Percentiles rank a stretch among this genome's conserved stretches.
phyloP scores from a whole-genome alignment of 2,113 vertebrate species.

The Hippocampus guttulatus region DNA sequence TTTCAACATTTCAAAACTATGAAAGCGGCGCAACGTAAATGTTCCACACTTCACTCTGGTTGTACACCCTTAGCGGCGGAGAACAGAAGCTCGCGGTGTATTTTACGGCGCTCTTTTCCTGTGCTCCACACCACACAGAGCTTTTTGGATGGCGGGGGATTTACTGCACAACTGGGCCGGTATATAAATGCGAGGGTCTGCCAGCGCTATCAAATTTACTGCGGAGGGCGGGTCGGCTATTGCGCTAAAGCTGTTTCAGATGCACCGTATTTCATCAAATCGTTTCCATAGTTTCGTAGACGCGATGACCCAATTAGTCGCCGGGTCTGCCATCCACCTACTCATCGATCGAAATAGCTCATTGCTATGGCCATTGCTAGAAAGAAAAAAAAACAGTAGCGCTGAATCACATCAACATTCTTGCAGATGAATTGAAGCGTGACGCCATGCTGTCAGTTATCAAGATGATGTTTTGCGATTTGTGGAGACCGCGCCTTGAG shows the following conservation, averaged over 20 bases:
- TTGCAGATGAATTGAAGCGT: too few relatives aligned
- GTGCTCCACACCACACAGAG: not conserved
- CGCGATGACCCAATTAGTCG: too few relatives aligned
- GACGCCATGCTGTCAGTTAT: too few relatives aligned
- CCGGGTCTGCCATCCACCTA: too few relatives aligned
- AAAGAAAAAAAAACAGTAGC: too few relatives aligned
- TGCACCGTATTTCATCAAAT: conserved; percentile 29
- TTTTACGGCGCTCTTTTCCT: not conserved
- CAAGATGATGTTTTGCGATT: too few relatives aligned
- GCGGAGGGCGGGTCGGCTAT: conserved; percentile 48
- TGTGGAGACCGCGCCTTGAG: too few relatives aligned
- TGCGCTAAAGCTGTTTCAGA: conserved; percentile 8
- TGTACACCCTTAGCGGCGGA: not conserved
- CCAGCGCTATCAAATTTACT: conserved; percentile 9
- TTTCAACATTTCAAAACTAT: not conserved
- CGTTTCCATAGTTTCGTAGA: conserved; percentile 5
- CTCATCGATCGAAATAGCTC: too few relatives aligned
- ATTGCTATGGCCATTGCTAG: too few relatives aligned
- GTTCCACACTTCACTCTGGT: not conserved
- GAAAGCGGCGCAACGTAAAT: conserved; percentile 22
- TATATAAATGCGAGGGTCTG: conserved; percentile 18
- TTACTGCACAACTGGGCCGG: conserved; percentile 5
- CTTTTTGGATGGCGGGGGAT: conserved; percentile 7
- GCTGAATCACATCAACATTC: too few relatives aligned
- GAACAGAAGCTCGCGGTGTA: conserved; percentile 1